Evolutionary conservation across 2,888 invertebrate species (phyloP).

Genomic region (Zygaena filipendulae): DNA sequence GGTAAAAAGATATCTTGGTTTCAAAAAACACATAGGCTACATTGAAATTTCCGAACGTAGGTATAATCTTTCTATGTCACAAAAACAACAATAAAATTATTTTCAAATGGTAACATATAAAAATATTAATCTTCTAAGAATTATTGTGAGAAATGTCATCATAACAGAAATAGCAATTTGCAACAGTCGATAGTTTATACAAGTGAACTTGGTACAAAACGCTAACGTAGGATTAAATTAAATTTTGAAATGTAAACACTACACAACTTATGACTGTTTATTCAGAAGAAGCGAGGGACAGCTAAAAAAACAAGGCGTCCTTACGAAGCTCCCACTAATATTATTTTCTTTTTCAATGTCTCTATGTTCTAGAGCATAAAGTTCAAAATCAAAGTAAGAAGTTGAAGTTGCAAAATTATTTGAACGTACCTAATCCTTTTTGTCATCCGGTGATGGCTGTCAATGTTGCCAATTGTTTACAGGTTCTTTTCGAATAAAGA

Average conservation of each 20-base stretch:
- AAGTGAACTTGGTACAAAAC: conserved; percentile 41
- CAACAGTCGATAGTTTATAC: conserved; percentile 40
- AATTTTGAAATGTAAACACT: conserved; percentile 23
- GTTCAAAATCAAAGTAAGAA: conserved; percentile 24
- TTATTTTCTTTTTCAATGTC: no score
- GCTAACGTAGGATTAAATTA: conserved; percentile 32
- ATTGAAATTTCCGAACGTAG: no score
- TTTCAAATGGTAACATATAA: no score
- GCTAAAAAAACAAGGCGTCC: conserved; percentile 42
- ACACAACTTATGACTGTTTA: conserved; percentile 36
- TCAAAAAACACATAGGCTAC: no score
- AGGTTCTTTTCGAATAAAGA: conserved; percentile 42
- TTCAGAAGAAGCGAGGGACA: conserved; percentile 41
- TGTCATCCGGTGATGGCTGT: conserved; percentile 50
- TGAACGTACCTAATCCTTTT: conserved; percentile 57
- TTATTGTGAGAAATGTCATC: no score
- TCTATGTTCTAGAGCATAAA: conserved; percentile 16
- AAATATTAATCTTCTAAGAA: no score
- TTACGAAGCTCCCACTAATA: no score
- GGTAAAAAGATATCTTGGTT: no score
- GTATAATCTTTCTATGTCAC: no score
- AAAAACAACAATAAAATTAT: no score
- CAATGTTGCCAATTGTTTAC: conserved; percentile 59
- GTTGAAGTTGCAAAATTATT: no score
- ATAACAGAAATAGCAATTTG: conserved; percentile 37